phyloP scores from a whole-genome alignment of 2,888 invertebrate genomes.

The Orthosia gothica region DNA sequence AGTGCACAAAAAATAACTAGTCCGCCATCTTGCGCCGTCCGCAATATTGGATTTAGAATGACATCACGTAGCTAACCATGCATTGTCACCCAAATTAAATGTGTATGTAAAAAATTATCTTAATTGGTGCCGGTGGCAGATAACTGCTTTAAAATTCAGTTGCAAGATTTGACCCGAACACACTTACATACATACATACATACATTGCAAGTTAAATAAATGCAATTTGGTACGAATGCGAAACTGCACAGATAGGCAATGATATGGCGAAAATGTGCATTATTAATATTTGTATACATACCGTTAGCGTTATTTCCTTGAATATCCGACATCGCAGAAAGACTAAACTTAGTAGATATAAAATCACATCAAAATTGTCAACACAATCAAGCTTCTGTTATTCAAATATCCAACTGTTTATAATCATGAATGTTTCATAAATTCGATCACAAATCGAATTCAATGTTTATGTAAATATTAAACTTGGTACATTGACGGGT shows the following conservation, averaged over 20 bases:
- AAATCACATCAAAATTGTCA: constrained; percentile 41
- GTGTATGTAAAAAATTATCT: too few species aligned
- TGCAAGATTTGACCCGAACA: too few species aligned
- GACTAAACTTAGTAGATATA: constrained; percentile 10
- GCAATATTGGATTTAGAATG: too few species aligned
- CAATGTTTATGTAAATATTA: constrained; percentile 69
- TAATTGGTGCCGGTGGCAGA: too few species aligned
- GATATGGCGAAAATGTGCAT: background rate
- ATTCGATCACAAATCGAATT: constrained; percentile 66
- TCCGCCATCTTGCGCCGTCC: too few species aligned
- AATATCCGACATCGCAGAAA: background rate
- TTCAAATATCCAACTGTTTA: constrained; percentile 49
- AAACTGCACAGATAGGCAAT: too few species aligned
- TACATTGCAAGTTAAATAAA: too few species aligned
- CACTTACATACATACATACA: too few species aligned
- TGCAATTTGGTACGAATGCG: background rate
- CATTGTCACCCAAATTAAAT: too few species aligned
- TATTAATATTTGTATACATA: background rate
- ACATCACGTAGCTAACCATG: too few species aligned
- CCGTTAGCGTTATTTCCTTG: background rate
- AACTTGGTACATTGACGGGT: constrained; percentile 58
- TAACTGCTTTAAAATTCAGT: too few species aligned
- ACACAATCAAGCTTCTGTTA: constrained; percentile 43
- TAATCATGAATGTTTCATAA: constrained; percentile 61
- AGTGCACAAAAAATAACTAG: too few species aligned